Base-by-base conservation (phyloP, 2,113 vertebrate species). In the Boulengeromyrus knoepffleri region DNA sequence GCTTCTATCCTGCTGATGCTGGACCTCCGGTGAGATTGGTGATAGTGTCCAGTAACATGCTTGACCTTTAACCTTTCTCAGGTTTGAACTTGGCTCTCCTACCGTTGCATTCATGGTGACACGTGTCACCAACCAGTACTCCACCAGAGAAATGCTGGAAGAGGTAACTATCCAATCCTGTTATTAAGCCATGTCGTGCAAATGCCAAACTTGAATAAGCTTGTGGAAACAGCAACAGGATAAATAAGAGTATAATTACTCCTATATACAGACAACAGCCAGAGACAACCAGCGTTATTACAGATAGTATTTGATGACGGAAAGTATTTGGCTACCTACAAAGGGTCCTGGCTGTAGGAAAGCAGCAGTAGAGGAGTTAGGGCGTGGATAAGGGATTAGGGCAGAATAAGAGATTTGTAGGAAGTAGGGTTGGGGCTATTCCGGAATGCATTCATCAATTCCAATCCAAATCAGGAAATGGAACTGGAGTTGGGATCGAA, bases 31-130 rank as follows among this genome's bases (percentile, higher is more conserved):
- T 8, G 27, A 52, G 15, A 88, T 13, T 8, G 2, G 36, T 24
- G 5, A 24, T 42, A 7, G 27, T 86, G 39, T 8, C 39, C 47
- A 17, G 31, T 36, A 17, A 5, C 15, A 13, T 45, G 5, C 15
- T 15, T 50, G 3, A 49, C 45, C 19, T 52, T 70, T 88, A 36
- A 62, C 85, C 90, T 53, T 92, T 88, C 91, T 42, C 93, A 99
- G 98, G 92, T 99, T 98, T 95, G 97, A 96, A 74, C 95, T 98
- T 1, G 97, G 97, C 39, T 98, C 97, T 0, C 0, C 0, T 90
- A 91, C 96, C 0, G 3, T 98, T 84, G 93, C 97, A 1, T 0
- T 85, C 87, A 96, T 97, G 93, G 96, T 98, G 52, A 94, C 46
- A 0, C 95, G 95, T 4, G 95, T 97, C 89, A 97, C 97, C 89